Base-by-base conservation (phyloP, 2,797 vertebrate species). In the Peromyscus nudipes region DNA sequence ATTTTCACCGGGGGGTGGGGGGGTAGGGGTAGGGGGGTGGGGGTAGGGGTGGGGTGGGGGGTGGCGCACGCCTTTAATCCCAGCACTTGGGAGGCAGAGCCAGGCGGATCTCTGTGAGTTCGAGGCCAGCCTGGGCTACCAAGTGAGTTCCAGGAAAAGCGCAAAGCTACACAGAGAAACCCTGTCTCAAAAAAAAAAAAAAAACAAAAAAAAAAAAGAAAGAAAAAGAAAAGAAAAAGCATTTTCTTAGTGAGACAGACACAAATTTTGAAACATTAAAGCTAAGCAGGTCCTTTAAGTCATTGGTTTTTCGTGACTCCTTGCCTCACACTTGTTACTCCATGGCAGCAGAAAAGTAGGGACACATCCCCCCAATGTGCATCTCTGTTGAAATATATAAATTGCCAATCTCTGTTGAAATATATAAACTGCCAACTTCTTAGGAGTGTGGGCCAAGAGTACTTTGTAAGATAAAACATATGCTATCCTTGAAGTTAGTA, bases 291-390 rank as follows among this genome's bases (percentile, higher is more conserved):
- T 64, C 64, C 60, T 86, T 23, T 69, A 23, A n/a, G 13, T 17
- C 65, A 14, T 76, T 14, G 2, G 37, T 29, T 37, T 92, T 82
- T 92, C 29, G 0, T 46, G 83, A 89, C 37, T 62, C 43, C 67
- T 52, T 9, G 11, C n/a, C 25, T 83, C 19, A 55, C 23, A 43
- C 5, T 19, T n/a, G 80, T 87, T 67, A 79, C 37, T 49, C 16
- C 34, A 8, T 40, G 31, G 4, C 6, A 27, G 49, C 57, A 37
- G 71, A 34, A 60, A 60, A 34, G 7, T 29, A 25, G 82, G 25
- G 29, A 3, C 4, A 0, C 46, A n/a, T 34, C 2, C 0, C 10
- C 19, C 46, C 23, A 0, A 6, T 19, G 6, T 57, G 8, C 10
- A 14, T 83, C 34, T 73, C 19, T 64, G 8, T 49, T 19, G 86